Conservation (phyloP, 2,888 invertebrate genomes). For the Hoplodrina ambigua region DNA sequence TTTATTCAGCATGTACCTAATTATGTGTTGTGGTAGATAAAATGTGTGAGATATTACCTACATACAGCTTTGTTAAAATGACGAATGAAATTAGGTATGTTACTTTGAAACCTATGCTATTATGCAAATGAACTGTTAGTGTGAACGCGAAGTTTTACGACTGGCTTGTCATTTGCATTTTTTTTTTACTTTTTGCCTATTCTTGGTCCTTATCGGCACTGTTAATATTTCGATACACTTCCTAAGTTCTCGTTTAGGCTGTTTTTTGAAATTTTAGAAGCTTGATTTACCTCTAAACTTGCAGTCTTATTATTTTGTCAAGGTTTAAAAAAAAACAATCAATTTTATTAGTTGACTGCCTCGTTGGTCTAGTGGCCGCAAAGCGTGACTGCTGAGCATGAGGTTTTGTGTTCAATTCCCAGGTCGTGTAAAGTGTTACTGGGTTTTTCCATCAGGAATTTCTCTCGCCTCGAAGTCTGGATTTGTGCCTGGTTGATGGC, state of each 20-base stretch:
- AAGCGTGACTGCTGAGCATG: too few relatives aligned
- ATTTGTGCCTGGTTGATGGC: too few relatives aligned
- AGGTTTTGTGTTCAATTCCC: too few relatives aligned
- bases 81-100: not conserved
- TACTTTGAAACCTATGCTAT: not conserved
- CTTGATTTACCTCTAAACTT: not conserved
- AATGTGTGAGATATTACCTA: conserved; percentile 30
- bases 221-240: not conserved
- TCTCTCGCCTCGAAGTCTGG: too few relatives aligned
- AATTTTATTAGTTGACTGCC: too few relatives aligned
- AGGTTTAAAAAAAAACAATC: too few relatives aligned
- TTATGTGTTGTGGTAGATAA: conserved; percentile 52
- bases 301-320: not conserved
- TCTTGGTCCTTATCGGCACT: not conserved
- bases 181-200: not conserved
- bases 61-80: conserved; percentile 7
- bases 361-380: too few relatives aligned
- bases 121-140: conserved; percentile 3
- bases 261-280: not conserved
- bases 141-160: not conserved
- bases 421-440: too few relatives aligned
- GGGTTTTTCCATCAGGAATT: too few relatives aligned
- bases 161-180: not conserved
- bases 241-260: not conserved
- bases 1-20: conserved; percentile 51